Evolutionary conservation across 2,888 invertebrate species (phyloP).

Genomic region (Schrankia costaestrigalis): DNA sequence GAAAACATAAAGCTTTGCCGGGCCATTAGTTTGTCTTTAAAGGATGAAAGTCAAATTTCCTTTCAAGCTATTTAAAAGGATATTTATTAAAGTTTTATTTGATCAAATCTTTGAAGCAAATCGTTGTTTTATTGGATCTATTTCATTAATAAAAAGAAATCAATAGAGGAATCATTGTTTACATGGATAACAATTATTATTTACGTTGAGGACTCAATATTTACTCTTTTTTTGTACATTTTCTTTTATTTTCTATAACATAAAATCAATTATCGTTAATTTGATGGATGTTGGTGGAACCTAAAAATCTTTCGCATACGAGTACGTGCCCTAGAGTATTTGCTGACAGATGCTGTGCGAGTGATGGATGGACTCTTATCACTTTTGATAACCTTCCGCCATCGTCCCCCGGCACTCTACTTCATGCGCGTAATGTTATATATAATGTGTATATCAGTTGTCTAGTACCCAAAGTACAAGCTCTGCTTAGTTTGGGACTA

Average conservation of each 20-base stretch:
- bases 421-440: slow-evolving; percentile 36
- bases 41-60: too few species aligned
- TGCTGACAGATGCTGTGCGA: slow-evolving; percentile 45
- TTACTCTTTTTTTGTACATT: too few species aligned
- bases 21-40: too few species aligned
- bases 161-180: neutral
- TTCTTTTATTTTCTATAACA: neutral
- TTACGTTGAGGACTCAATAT: too few species aligned
- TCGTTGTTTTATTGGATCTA: too few species aligned
- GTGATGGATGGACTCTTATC: slow-evolving; percentile 77
- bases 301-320: slow-evolving; percentile 59
- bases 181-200: too few species aligned
- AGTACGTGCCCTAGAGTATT: slow-evolving; percentile 38
- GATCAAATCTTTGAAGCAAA: too few species aligned
- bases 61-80: too few species aligned
- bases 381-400: slow-evolving; percentile 69
- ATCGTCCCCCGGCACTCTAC: slow-evolving; percentile 43
- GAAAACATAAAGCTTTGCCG: too few species aligned
- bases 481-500: too few species aligned
- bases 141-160: neutral
- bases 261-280: neutral
- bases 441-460: slow-evolving; percentile 54
- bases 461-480: too few species aligned
- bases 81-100: too few species aligned
- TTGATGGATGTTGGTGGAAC: slow-evolving; percentile 30